Evolutionary conservation across 2,113 vertebrate species (phyloP).

Genomic region (Trogon surrucura): DNA sequence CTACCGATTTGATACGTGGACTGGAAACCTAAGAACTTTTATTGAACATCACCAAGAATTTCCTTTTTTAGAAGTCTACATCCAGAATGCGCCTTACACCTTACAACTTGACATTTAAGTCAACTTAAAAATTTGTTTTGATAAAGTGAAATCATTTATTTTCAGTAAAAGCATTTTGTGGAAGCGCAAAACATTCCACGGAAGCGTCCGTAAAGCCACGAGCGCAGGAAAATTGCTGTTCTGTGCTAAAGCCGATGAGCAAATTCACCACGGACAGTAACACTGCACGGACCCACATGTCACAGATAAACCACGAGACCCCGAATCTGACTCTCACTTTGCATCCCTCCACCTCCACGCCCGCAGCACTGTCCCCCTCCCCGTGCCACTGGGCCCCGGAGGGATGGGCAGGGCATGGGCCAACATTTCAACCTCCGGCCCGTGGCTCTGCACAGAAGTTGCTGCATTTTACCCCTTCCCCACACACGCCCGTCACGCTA

Average conservation of each 20-base stretch:
- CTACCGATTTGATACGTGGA: background rate
- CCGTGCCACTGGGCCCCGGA: fast-evolving
- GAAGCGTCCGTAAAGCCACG: background rate
- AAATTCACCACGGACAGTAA: background rate
- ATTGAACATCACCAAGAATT: background rate
- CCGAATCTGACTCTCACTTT: background rate
- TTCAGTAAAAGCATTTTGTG: background rate
- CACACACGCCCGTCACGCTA: background rate
- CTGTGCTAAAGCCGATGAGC: fast-evolving
- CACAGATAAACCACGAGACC: fast-evolving
- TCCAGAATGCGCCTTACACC: background rate
- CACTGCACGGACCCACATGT: fast-evolving
- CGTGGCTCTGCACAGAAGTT: too few species aligned
- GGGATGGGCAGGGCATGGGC: fast-evolving
- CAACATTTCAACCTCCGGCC: background rate
- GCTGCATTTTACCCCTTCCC: fast-evolving
- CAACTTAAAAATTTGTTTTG: background rate
- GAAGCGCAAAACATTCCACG: background rate
- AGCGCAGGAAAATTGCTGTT: background rate
- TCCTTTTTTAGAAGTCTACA: background rate
- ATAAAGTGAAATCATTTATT: background rate
- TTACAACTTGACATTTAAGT: background rate
- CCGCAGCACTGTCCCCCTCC: fast-evolving
- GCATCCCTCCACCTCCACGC: background rate
- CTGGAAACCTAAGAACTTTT: background rate